Percentiles rank a stretch among this genome's conserved stretches.
These are phyloP conservation scores for Porites rus DNA, from an alignment of 92 coral and sea anemone genomes.

Conservation along the genomic window DNA sequence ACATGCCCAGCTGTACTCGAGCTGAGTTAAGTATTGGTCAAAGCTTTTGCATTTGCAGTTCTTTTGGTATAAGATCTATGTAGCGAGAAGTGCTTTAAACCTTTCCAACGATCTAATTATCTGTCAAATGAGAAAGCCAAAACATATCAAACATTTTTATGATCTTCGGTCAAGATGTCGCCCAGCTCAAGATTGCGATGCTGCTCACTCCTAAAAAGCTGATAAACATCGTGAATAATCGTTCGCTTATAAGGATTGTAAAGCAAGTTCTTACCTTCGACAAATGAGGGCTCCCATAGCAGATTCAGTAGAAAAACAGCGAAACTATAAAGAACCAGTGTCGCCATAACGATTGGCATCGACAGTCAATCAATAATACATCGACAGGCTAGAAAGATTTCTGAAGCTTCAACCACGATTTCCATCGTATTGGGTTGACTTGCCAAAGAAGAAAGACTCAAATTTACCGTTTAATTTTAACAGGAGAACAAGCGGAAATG, in stretches of 20 bases:
- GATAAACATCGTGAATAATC: slow-evolving; percentile 6
- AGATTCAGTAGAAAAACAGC: slow-evolving; percentile 32
- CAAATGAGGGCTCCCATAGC: slow-evolving; percentile 16
- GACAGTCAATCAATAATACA: background rate
- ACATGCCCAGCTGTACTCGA: no score
- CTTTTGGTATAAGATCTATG: background rate
- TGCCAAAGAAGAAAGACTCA: background rate
- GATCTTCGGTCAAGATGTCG: slow-evolving; percentile 1
- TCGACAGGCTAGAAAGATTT: background rate
- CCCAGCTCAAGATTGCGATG: background rate
- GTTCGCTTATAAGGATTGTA: background rate
- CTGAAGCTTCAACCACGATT: slow-evolving; percentile 17
- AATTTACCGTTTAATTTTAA: background rate
- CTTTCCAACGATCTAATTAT: background rate
- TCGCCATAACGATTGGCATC: slow-evolving; percentile 43
- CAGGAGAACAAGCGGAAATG: background rate
- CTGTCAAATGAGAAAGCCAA: background rate
- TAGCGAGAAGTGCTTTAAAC: background rate
- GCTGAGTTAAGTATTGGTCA: background rate
- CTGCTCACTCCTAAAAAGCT: slow-evolving; percentile 16
- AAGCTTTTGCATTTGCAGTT: background rate
- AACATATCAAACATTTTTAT: slow-evolving; percentile 2
- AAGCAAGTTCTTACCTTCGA: slow-evolving; percentile 44
- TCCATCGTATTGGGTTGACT: background rate
- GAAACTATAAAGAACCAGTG: slow-evolving; percentile 17